Base-by-base conservation (phyloP, 35 echinoderm and acorn worm genomes). In the Ophiothrix spiculata region DNA sequence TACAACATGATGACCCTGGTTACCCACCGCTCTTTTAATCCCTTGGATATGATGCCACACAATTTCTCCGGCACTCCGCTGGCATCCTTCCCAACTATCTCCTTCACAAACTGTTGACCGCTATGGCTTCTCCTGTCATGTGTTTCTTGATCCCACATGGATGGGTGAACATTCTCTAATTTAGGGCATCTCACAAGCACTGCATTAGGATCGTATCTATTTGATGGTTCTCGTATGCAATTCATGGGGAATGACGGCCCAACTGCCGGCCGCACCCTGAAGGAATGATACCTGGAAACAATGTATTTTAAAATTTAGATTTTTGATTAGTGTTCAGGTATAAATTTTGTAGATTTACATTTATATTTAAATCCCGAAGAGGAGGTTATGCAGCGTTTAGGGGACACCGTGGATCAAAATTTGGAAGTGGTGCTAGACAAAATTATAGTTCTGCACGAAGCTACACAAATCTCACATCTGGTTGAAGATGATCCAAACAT, bases 401-500 rank as follows among this genome's bases (percentile, higher is more conserved):
- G n/a, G n/a, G n/a, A n/a, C n/a, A n/a, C n/a, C n/a, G n/a, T n/a
- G n/a, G n/a, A n/a, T n/a, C n/a, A n/a, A n/a, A n/a, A n/a, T n/a
- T n/a, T n/a, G n/a, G n/a, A n/a, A n/a, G n/a, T n/a, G n/a, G n/a
- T n/a, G n/a, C n/a, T n/a, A n/a, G n/a, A n/a, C n/a, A n/a, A n/a
- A n/a, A n/a, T n/a, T n/a, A n/a, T n/a, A n/a, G n/a, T n/a, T n/a
- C n/a, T n/a, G n/a, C n/a, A n/a, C n/a, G n/a, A n/a, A n/a, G n/a
- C n/a, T n/a, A n/a, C n/a, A n/a, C n/a, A n/a, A n/a, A n/a, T n/a
- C n/a, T n/a, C n/a, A n/a, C n/a, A n/a, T n/a, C n/a, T 78, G 76
- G 3, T 78, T 4, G 76, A 78, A 78, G 76, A 78, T 33, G 76
- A 78, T 39, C 76, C 76, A 4, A 14, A 31, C 1, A 78, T 78